Conservation (phyloP, 2,888 invertebrate species). For the Lagria hirta region DNA sequence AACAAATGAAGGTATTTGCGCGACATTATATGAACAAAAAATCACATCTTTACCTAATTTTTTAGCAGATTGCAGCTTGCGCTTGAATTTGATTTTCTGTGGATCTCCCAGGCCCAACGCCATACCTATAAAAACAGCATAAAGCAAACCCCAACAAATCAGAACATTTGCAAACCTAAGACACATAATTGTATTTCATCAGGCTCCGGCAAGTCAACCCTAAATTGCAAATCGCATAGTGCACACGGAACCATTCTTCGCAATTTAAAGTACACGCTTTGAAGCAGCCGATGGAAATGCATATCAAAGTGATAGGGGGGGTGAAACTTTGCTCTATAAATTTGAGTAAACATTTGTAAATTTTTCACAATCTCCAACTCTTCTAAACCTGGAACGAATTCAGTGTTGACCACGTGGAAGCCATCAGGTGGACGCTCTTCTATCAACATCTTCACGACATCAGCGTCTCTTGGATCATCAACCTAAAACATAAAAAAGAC, state of each 20-base stretch:
- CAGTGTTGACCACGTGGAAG: constrained; percentile 78
- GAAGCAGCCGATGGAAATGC: constrained; percentile 62
- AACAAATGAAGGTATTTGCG: no score
- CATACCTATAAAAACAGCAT: constrained; percentile 60
- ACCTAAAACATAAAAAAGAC: constrained; percentile 55
- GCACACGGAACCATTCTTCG: constrained; percentile 86
- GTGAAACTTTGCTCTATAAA: constrained; percentile 69
- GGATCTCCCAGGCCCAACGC: constrained; percentile 73
- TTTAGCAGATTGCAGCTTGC: constrained; percentile 47
- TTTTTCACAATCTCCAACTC: constrained; percentile 68
- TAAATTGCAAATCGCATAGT: constrained; percentile 76
- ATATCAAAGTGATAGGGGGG: constrained; percentile 53
- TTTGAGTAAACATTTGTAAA: constrained; percentile 83
- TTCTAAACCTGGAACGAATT: constrained; percentile 71
- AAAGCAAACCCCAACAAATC: no score
- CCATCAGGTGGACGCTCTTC: constrained; percentile 75
- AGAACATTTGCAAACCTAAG: constrained; percentile 54
- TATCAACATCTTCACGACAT: constrained; percentile 71
- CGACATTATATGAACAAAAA: constrained; percentile 16
- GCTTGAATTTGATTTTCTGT: constrained; percentile 57
- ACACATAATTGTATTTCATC: constrained; percentile 65
- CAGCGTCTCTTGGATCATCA: constrained; percentile 81
- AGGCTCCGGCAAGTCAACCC: constrained; percentile 84
- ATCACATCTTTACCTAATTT: constrained; percentile 37
- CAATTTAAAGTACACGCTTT: constrained; percentile 86